These are phyloP conservation scores for Silvanus unidentatus DNA, from an alignment of 2,888 invertebrate genomes.

Conservation along the genomic window DNA sequence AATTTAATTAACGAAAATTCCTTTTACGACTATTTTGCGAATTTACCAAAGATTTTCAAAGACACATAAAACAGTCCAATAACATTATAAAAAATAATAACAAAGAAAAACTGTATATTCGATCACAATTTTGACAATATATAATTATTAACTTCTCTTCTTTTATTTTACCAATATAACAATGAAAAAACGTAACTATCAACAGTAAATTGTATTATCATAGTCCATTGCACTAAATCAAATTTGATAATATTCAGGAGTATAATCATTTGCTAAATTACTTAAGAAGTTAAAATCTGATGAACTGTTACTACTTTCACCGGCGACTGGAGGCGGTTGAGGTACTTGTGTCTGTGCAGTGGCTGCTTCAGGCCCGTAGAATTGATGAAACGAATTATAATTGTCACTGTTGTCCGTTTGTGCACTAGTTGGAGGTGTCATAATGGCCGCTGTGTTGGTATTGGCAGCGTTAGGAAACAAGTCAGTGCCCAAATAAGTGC, in stretches of 20 bases:
- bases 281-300: slow-evolving; percentile 91
- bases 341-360: slow-evolving; percentile 28
- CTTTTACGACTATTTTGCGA: no score
- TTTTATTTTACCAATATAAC: no score
- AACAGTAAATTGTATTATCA: slow-evolving; percentile 20
- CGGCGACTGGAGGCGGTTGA: slow-evolving; percentile 46
- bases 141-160: not conserved
- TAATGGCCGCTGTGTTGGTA: slow-evolving; percentile 49
- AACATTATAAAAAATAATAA: slow-evolving; percentile 1
- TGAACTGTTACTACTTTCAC: slow-evolving; percentile 85
- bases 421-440: slow-evolving; percentile 56
- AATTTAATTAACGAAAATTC: no score
- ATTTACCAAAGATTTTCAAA: not conserved
- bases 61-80: not conserved
- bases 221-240: slow-evolving; percentile 47
- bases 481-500: slow-evolving; percentile 45
- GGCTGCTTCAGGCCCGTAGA: slow-evolving; percentile 54
- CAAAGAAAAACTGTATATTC: not conserved
- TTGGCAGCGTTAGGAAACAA: slow-evolving; percentile 46
- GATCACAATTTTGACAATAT: slow-evolving; percentile 3
- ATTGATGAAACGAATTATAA: slow-evolving; percentile 66
- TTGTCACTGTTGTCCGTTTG: slow-evolving; percentile 59
- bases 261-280: slow-evolving; percentile 87
- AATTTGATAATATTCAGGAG: slow-evolving; percentile 82
- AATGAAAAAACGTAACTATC: slow-evolving; percentile 21